A percentile compares a stretch with the other conserved stretches of the same genome.
These are phyloP conservation scores for Coreius guichenoti DNA, from an alignment of 2,797 vertebrate genomes.

Conservation along the genomic window DNA sequence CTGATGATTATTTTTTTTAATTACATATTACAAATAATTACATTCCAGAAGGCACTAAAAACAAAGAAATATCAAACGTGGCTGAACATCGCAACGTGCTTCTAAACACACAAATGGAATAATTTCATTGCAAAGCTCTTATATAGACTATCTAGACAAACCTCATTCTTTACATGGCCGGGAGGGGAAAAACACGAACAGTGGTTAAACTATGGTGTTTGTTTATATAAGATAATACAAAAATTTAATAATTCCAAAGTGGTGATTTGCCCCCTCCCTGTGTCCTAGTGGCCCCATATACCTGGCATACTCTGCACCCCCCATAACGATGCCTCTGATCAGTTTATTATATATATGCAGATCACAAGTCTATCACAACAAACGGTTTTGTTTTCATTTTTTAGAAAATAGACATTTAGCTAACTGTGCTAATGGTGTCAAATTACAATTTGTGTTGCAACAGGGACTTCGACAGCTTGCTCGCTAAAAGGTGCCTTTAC, in stretches of 20 bases:
- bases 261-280: neutral
- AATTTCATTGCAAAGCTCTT: neutral
- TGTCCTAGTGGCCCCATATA: neutral
- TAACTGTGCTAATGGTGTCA: neutral
- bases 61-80: neutral
- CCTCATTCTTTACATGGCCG: neutral
- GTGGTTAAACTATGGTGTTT: neutral
- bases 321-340: no score
- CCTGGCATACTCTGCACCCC: neutral
- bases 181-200: neutral
- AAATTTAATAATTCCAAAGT: neutral
- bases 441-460: neutral
- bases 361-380: no score
- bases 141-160: neutral
- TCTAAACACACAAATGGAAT: neutral
- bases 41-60: neutral
- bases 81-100: neutral
- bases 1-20: neutral
- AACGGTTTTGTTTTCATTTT: no score
- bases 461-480: neutral
- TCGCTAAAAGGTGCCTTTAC: neutral
- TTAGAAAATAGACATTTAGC: neutral
- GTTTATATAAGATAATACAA: neutral
- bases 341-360: no score
- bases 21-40: no score